These are phyloP conservation scores for Ctenicera cuprea DNA, from an alignment of 2,888 invertebrate genomes.

Conservation along the genomic window DNA sequence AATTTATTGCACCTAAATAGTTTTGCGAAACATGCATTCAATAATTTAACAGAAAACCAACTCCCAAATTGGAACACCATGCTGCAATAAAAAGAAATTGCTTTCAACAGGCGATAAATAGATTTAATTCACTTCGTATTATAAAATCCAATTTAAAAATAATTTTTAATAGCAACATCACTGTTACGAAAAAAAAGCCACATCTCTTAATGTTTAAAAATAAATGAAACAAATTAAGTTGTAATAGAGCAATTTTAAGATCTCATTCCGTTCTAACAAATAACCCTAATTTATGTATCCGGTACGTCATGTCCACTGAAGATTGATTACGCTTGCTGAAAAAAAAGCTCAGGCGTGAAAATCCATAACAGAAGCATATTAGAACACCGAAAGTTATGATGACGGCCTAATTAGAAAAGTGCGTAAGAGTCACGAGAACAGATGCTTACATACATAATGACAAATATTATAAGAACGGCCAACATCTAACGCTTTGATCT, in stretches of 20 bases:
- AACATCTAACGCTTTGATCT: constrained; percentile 38
- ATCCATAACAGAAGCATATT: neutral
- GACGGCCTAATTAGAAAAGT: constrained; percentile 6
- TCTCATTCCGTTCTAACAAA: neutral
- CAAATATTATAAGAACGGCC: constrained; percentile 3
- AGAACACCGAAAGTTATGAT: constrained; percentile 14
- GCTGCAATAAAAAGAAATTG: neutral
- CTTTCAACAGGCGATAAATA: constrained; percentile 9
- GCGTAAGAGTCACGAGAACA: constrained; percentile 15
- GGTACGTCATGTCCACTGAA: neutral
- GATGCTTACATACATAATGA: neutral
- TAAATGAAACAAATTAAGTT: neutral
- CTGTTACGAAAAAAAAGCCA: neutral
- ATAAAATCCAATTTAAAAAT: too few relatives aligned
- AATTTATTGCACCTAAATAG: neutral
- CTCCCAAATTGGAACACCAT: neutral
- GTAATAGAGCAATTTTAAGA: neutral
- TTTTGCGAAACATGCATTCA: neutral
- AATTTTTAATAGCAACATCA: too few relatives aligned
- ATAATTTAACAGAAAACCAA: neutral
- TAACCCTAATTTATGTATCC: neutral
- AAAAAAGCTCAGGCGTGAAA: neutral
- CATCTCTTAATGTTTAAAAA: neutral
- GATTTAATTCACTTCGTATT: too few relatives aligned
- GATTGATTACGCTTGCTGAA: neutral